Conservation (phyloP, 2,797 vertebrate genomes). For the Typhlichthys subterraneus region DNA sequence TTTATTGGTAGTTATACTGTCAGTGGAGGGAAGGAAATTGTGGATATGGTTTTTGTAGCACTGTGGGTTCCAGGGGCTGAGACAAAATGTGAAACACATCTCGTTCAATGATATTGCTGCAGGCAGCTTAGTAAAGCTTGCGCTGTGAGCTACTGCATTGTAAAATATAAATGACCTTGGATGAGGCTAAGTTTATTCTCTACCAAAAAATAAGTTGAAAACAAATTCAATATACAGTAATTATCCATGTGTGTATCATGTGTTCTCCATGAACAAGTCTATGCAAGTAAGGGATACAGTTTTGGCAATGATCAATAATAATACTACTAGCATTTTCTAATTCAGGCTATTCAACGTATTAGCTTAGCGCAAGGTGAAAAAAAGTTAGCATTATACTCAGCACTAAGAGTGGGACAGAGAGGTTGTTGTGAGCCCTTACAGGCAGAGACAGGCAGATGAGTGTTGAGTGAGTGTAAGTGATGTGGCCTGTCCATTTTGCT, state of each 20-base stretch:
- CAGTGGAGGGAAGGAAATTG: conserved; percentile 53
- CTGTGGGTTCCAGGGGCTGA: conserved; percentile 48
- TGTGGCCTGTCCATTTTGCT: neutral
- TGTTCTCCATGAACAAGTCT: neutral
- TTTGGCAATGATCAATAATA: neutral
- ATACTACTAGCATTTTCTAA: conserved; percentile 8
- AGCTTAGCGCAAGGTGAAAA: conserved; percentile 42
- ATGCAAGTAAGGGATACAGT: neutral
- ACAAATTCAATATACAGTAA: conserved; percentile 25
- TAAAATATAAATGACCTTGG: conserved; percentile 40
- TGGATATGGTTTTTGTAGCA: conserved; percentile 42
- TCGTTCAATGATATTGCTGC: conserved; percentile 51
- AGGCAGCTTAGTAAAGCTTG: conserved; percentile 53
- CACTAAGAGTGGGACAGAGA: conserved; percentile 26
- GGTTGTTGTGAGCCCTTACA: conserved; percentile 42
- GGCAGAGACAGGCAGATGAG: conserved; percentile 12
- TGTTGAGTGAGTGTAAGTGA: conserved; percentile 36
- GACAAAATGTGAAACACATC: conserved; percentile 42
- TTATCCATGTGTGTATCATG: conserved; percentile 31
- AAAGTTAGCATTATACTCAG: conserved; percentile 38
- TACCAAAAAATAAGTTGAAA: conserved; percentile 20
- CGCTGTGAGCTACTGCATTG: conserved; percentile 15
- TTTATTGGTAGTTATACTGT: conserved; percentile 56
- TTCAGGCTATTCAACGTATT: conserved; percentile 35
- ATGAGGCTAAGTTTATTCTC: conserved; percentile 35